Evolutionary conservation across 2,113 vertebrate species (phyloP), one percentile per base, ranked within the genome.

Genomic region (Pantherophis guttatus): DNA sequence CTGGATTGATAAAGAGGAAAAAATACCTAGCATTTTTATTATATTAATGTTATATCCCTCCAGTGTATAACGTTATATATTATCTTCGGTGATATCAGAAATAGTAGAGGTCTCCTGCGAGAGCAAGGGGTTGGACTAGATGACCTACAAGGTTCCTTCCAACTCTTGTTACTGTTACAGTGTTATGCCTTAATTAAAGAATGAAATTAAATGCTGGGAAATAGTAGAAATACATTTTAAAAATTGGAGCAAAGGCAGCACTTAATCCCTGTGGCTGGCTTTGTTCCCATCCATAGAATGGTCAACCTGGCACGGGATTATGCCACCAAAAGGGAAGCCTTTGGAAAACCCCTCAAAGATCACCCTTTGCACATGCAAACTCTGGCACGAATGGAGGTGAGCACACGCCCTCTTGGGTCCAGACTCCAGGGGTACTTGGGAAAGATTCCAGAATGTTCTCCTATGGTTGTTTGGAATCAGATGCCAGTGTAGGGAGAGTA

Each of bases 331-430:
- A 97, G 98, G 19, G 95, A 96, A 52, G 98, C 97, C 57, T 99
- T 99, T 59, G 98, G 98, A 81, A 98, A 98, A 92, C 96, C 97
- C 90, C 97, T 99, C 93, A 98, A 98, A 96, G 98, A 98, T 93
- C 98, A 98, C 93, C 97, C 98, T 23, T 97, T 98, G 21, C 98
- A 99, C 86, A 75, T 98, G 87, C 98, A 99, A 96, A 99, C 97
- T 0, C 95, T 98, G 48, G 97, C 98, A 12, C 95, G 97, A 90
- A 97, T 99, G 98, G 98, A 99, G 98, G 98, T 98, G 24, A 97
- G 95, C 33, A 1, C 33, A 21, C 1, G 2, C 15, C 15, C 15
- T 19, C n/a, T 81, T 19, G 33, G 33, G 33, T 8, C n/a, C 7
- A n/a, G n/a, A n/a, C n/a, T n/a, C n/a, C n/a, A 33, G 15, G 7